A percentile compares a stretch with the other conserved stretches of the same genome.
phyloP scores from a whole-genome alignment of 37 sponge, comb jelly and placozoan species.

The Beroe ovata region DNA sequence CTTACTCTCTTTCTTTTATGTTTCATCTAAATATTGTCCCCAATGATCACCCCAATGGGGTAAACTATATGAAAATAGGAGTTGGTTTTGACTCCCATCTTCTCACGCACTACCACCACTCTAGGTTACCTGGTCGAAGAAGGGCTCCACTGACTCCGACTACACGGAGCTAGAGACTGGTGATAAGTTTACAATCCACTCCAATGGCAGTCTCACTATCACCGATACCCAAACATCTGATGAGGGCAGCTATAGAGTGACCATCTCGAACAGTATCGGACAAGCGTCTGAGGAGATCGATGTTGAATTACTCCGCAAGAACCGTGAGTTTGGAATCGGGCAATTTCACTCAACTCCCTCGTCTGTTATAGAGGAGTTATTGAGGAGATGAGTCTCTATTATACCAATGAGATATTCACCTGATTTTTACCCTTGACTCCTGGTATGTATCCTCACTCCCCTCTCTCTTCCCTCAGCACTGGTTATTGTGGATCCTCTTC shows the following conservation, averaged over 20 bases:
- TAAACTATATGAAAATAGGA: too few relatives aligned
- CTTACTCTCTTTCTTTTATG: too few relatives aligned
- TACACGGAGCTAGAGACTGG: background rate
- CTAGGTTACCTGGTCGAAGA: background rate
- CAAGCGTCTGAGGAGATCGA: background rate
- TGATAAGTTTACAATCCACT: background rate
- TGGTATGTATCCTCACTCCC: too few relatives aligned
- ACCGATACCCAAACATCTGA: background rate
- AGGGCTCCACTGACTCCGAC: background rate
- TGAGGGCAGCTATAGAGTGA: background rate
- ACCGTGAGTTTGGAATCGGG: background rate
- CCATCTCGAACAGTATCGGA: background rate
- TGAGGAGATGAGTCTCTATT: background rate
- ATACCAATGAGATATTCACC: too few relatives aligned
- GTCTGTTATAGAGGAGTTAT: background rate
- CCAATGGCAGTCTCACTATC: background rate
- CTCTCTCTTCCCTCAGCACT: slow-evolving; percentile 14
- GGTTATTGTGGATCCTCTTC: slow-evolving; percentile 13
- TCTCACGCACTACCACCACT: too few relatives aligned
- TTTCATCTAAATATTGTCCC: too few relatives aligned
- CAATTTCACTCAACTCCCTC: too few relatives aligned
- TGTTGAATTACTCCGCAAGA: background rate
- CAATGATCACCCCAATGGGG: too few relatives aligned
- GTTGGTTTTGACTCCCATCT: too few relatives aligned
- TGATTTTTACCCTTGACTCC: too few relatives aligned